These are phyloP conservation scores for Apogon hyalosoma DNA, from an alignment of 2,797 vertebrate genomes.

Conservation along the genomic window DNA sequence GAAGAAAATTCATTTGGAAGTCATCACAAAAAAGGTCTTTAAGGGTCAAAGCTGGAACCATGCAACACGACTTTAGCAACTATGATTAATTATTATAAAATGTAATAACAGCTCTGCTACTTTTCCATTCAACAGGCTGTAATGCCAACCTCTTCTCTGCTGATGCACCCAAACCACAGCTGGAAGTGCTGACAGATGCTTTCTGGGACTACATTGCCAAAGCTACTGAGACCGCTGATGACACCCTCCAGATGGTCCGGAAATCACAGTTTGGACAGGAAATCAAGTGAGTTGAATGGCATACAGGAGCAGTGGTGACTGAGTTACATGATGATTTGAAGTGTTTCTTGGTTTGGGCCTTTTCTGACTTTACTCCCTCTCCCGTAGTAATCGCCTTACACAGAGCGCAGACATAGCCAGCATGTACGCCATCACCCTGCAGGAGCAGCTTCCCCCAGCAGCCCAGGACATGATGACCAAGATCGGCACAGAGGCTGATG, in stretches of 20 bases:
- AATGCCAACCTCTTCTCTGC: conserved; percentile 83
- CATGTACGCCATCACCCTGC: conserved; percentile 74
- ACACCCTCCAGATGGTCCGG: conserved; percentile 82
- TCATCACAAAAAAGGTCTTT: no score
- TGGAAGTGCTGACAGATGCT: conserved; percentile 83
- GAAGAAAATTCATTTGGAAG: no score
- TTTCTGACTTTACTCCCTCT: no score
- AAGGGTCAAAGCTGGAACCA: no score
- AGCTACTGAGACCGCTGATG: conserved; percentile 83
- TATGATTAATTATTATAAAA: no score
- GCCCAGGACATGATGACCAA: conserved; percentile 79
- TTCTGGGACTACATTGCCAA: conserved; percentile 86
- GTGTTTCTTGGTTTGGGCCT: not conserved
- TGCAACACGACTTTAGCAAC: no score
- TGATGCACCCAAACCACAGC: conserved; percentile 82
- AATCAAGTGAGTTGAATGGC: conserved; percentile 82
- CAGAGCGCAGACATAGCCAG: conserved; percentile 78
- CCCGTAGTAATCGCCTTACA: conserved; percentile 69
- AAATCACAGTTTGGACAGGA: conserved; percentile 84
- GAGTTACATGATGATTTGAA: not conserved
- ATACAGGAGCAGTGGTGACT: not conserved
- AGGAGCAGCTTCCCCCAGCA: conserved; percentile 73
- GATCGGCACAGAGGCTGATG: conserved; percentile 77
- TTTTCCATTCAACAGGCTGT: conserved; percentile 72
- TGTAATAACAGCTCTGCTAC: not conserved